Percentiles rank a stretch among this genome's conserved stretches.
Conservation (phyloP, 2,113 vertebrate species). For the Ophthalmolycus amberensis region DNA sequence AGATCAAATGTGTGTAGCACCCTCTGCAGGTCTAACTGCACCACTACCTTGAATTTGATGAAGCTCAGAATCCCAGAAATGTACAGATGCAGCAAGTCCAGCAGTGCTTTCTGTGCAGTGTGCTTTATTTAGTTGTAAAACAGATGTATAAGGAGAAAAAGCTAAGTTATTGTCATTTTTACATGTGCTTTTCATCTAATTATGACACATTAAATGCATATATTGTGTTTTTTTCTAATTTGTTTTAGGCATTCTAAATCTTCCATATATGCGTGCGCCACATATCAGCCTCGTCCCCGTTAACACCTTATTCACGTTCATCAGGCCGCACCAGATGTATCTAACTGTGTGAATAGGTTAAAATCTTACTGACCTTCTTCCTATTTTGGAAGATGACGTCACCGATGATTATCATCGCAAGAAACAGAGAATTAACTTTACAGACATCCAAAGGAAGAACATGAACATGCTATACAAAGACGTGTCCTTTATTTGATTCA, state of each 20-base stretch:
- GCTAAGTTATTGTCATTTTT: background rate
- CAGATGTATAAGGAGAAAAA: background rate
- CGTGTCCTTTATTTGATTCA: conserved; percentile 24
- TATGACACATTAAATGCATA: background rate
- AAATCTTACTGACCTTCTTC: background rate
- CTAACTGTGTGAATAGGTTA: background rate
- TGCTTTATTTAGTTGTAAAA: background rate
- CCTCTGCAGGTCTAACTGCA: conserved; percentile 12
- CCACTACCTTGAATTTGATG: background rate
- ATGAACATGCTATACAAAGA: background rate
- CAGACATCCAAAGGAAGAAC: background rate
- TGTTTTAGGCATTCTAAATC: background rate
- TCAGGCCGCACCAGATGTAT: background rate
- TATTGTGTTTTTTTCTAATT: background rate
- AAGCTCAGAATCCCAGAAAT: background rate
- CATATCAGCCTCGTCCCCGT: background rate
- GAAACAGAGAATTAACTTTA: background rate
- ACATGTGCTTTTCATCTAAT: background rate
- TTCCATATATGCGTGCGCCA: background rate
- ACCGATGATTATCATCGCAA: background rate
- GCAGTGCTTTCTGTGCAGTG: background rate
- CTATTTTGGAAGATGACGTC: background rate
- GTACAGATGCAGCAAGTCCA: background rate
- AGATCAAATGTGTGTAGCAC: background rate
- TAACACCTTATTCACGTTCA: background rate